Conservation (phyloP, 2,888 invertebrate genomes). For the Eretmocerus hayati region DNA sequence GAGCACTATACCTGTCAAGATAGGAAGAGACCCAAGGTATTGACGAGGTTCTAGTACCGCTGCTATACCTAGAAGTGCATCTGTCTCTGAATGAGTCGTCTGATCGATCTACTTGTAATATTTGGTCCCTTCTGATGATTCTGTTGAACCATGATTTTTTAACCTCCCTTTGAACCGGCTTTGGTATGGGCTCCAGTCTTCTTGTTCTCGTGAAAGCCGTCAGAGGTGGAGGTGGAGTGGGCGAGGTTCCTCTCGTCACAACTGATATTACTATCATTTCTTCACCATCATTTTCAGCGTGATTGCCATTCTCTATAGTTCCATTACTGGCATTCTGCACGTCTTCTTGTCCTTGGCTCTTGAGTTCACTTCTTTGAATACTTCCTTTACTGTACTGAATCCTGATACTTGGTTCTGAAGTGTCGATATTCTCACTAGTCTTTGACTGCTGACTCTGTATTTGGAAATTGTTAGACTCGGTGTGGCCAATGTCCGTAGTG, state of each 20-base stretch:
- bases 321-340: conserved; percentile 6
- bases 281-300: background rate
- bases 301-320: conserved; percentile 14
- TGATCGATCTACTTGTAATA: conserved; percentile 63
- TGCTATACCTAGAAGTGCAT: conserved; percentile 1
- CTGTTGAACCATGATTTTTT: conserved; percentile 49
- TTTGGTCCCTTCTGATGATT: conserved; percentile 60
- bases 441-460: too few species aligned
- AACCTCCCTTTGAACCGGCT: conserved; percentile 58
- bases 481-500: conserved; percentile 28
- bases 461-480: conserved; percentile 33
- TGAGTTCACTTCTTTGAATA: too few species aligned
- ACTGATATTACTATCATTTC: conserved; percentile 49
- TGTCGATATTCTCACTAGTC: too few species aligned
- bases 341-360: conserved; percentile 20
- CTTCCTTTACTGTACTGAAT: too few species aligned
- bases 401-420: too few species aligned
- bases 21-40: conserved; percentile 59
- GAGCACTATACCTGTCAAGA: conserved; percentile 45
- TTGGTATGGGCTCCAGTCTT: conserved; percentile 60
- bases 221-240: conserved; percentile 62
- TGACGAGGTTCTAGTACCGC: conserved; percentile 50
- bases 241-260: conserved; percentile 71
- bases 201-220: conserved; percentile 56
- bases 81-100: conserved; percentile 28